phyloP scores from a whole-genome alignment of 2,888 invertebrate genomes.

The Diploptera punctata region DNA sequence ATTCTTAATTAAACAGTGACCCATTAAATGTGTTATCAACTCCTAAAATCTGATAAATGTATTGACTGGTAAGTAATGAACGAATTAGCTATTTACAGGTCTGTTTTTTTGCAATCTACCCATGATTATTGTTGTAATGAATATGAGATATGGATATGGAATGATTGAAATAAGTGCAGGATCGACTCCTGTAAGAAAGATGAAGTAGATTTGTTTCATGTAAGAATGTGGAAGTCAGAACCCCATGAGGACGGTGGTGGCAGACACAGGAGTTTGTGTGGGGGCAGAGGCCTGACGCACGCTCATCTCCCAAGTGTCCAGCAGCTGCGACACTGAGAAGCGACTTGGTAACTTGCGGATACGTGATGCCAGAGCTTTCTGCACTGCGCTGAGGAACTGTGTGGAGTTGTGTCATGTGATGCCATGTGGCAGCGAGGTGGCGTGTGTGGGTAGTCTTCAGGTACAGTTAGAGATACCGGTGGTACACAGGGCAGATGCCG shows the following conservation, averaged over 20 bases:
- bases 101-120: no score
- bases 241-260: conserved; percentile 58
- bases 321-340: conserved; percentile 85
- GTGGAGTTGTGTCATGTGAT: conserved; percentile 79
- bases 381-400: conserved; percentile 76
- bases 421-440: conserved; percentile 67
- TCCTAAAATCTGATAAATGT: no score
- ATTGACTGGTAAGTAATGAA: no score
- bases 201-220: no score
- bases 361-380: conserved; percentile 75
- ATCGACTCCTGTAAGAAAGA: no score
- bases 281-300: conserved; percentile 87
- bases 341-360: conserved; percentile 80
- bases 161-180: no score
- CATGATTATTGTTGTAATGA: no score
- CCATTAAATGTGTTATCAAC: no score
- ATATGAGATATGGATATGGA: no score
- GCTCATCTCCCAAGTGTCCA: conserved; percentile 96
- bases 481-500: conserved; percentile 91
- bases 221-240: no score
- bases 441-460: conserved; percentile 76
- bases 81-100: no score
- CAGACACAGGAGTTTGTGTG: conserved; percentile 52
- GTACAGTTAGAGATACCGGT: conserved; percentile 84
- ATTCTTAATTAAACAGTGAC: no score